Conservation (phyloP, 1,140 invertebrate species). For the Sipha flava region DNA sequence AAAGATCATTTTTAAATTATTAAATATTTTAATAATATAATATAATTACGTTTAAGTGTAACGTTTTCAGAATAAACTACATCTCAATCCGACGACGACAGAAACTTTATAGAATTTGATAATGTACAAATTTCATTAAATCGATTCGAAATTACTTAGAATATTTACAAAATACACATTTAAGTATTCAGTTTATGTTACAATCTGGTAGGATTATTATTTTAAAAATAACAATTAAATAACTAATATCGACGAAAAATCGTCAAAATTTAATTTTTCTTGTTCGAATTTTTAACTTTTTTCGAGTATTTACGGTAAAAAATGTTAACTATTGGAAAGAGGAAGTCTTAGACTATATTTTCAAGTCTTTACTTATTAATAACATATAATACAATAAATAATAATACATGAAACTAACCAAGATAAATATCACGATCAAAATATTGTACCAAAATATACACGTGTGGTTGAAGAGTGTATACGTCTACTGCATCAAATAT, state of each 20-base stretch:
- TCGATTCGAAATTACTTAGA: background rate
- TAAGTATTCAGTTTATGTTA: background rate
- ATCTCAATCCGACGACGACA: no score
- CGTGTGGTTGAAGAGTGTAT: no score
- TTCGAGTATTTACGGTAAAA: background rate
- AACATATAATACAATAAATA: background rate
- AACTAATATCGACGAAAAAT: background rate
- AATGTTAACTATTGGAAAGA: background rate
- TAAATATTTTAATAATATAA: no score
- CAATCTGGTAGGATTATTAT: background rate
- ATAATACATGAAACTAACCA: no score
- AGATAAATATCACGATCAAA: no score
- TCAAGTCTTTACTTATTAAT: background rate
- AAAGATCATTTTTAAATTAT: no score
- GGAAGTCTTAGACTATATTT: background rate
- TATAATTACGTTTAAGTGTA: no score
- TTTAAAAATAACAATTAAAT: background rate
- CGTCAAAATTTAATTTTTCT: background rate
- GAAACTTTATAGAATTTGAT: no score
- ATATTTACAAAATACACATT: background rate
- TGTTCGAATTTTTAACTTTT: background rate
- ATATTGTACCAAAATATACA: no score
- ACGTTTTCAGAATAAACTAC: no score
- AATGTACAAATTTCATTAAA: background rate
- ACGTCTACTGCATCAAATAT: no score